Conservation (phyloP, 2,888 invertebrate species). For the Octonoba sinensis region DNA sequence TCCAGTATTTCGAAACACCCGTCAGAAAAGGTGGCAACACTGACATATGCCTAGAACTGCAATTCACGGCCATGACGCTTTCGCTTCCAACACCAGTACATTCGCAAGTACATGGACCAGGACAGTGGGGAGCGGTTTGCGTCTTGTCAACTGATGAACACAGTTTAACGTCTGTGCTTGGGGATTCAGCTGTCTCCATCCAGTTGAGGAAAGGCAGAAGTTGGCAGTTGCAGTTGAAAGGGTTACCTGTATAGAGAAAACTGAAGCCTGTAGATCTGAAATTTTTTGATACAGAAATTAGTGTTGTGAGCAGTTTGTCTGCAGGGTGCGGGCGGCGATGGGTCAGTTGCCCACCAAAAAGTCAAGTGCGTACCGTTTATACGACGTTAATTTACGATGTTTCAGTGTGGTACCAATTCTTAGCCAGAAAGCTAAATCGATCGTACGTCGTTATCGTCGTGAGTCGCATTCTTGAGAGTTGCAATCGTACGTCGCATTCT, state of each 20-base stretch:
- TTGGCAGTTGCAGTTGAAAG: conserved; percentile 34
- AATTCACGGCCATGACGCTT: conserved; percentile 32
- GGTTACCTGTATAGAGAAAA: conserved; percentile 25
- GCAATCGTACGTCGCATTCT: too few species aligned
- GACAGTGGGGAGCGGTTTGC: neutral
- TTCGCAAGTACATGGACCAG: neutral
- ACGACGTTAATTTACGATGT: too few species aligned
- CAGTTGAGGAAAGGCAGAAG: conserved; percentile 29
- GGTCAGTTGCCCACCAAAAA: too few species aligned
- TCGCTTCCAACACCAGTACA: neutral
- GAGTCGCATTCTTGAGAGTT: too few species aligned
- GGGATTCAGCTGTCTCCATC: conserved; percentile 6
- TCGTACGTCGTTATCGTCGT: too few species aligned
- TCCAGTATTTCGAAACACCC: too few species aligned
- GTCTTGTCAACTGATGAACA: neutral
- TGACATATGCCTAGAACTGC: conserved; percentile 15
- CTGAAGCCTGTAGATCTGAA: neutral
- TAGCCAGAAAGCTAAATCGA: too few species aligned
- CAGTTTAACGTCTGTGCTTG: conserved; percentile 28
- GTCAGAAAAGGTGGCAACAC: conserved; percentile 5
- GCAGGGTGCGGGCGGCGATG: too few species aligned
- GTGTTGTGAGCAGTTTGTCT: too few species aligned
- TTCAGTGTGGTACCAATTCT: too few species aligned
- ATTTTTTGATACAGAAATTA: too few species aligned
- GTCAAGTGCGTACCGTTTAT: too few species aligned